These are phyloP conservation scores for Neocloeon triangulifer DNA, from an alignment of 1,140 invertebrate genomes.

Conservation along the genomic window DNA sequence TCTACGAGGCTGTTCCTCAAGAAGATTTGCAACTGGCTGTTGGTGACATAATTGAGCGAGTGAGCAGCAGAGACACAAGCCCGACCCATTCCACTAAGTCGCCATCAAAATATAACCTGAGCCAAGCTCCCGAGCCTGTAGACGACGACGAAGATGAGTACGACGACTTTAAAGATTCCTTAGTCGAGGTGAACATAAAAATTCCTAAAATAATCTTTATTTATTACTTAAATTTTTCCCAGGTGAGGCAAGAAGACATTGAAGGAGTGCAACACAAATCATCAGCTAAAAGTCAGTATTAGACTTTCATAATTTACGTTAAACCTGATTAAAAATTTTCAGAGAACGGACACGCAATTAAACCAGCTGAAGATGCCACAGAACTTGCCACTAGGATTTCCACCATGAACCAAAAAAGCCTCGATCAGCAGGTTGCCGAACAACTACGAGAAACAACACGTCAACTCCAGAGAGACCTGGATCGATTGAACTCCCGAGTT, in stretches of 20 bases:
- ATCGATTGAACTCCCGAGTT: conserved; percentile 18
- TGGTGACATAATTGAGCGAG: conserved; percentile 42
- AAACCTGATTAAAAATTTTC: conserved; percentile 3
- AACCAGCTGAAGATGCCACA: neutral
- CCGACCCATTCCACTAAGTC: conserved; percentile 21
- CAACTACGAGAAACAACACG: conserved; percentile 17
- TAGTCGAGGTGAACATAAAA: neutral
- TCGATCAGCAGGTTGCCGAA: conserved; percentile 14
- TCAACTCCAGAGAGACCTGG: conserved; percentile 19
- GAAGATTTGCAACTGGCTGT: conserved; percentile 49
- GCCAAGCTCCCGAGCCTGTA: conserved; percentile 43
- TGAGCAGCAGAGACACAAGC: conserved; percentile 23
- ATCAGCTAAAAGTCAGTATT: neutral
- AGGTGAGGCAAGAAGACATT: neutral
- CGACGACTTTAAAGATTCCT: conserved; percentile 40
- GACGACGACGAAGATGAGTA: conserved; percentile 37
- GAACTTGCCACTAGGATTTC: neutral
- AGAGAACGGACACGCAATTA: conserved; percentile 7
- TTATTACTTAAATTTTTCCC: conserved; percentile 4
- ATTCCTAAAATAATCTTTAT: conserved; percentile 2
- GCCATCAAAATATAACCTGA: conserved; percentile 24
- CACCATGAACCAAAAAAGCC: neutral
- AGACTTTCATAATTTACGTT: neutral
- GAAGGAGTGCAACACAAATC: neutral
- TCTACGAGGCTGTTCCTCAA: conserved; percentile 26